Conservation (phyloP, 2,888 invertebrate genomes). For the Oscheius sp. region DNA sequence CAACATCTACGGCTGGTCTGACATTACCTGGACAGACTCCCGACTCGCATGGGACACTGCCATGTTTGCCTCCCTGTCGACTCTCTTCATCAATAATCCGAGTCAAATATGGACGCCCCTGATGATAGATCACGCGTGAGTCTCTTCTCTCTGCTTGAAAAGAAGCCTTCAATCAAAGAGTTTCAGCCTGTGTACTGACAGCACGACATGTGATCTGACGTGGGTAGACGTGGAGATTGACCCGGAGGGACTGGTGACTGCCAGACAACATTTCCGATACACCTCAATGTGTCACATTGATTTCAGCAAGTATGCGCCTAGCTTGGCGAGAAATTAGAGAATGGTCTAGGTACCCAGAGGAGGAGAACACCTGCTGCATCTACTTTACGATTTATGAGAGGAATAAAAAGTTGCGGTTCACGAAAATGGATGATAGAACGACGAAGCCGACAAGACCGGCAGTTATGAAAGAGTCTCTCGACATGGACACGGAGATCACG, state of each 20-base stretch:
- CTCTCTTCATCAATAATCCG: conserved; percentile 34
- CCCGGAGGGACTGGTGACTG: conserved; percentile 59
- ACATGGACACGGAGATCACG: conserved; percentile 43
- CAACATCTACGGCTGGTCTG: conserved; percentile 65
- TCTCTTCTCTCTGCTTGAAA: not conserved
- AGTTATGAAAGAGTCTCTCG: conserved; percentile 41
- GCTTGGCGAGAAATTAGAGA: not conserved
- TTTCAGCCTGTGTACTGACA: conserved; percentile 57
- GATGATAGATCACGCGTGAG: conserved; percentile 57
- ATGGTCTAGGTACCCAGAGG: conserved; percentile 64
- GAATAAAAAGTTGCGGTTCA: conserved; percentile 47
- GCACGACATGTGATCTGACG: conserved; percentile 53
- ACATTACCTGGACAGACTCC: conserved; percentile 65
- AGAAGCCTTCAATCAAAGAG: not conserved
- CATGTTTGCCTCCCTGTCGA: conserved; percentile 49
- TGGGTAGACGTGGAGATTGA: conserved; percentile 59
- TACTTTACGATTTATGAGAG: conserved; percentile 58
- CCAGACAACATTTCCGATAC: conserved; percentile 62
- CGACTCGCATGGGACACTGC: conserved; percentile 64
- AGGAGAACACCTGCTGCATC: conserved; percentile 63
- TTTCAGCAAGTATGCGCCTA: conserved; percentile 47
- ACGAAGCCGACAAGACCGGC: conserved; percentile 39
- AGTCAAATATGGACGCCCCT: conserved; percentile 67
- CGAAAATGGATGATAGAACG: conserved; percentile 35
- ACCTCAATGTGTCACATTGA: conserved; percentile 65